A percentile compares a stretch with the other conserved stretches of the same genome.
Conservation (phyloP, 2,113 vertebrate genomes). For the Danionella cerebrum region DNA sequence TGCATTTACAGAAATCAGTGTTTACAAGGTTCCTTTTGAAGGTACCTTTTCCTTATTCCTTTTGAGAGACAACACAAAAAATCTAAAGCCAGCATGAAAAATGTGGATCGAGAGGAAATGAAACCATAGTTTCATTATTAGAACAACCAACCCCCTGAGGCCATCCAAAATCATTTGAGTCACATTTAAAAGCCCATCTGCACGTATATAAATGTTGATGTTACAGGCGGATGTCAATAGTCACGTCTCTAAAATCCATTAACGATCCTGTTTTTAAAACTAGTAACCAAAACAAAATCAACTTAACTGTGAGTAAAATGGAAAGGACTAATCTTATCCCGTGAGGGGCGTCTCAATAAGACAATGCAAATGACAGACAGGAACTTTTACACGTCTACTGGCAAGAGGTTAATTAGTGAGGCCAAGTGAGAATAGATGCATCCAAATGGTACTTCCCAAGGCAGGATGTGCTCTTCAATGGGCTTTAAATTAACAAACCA, state of each 20-base stretch:
- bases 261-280: slow-evolving; percentile 10
- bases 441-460: slow-evolving; percentile 30
- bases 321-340: slow-evolving; percentile 33
- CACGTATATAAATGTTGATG: not conserved
- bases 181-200: not conserved
- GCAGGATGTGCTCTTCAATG: slow-evolving; percentile 27
- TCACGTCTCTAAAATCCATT: slow-evolving; percentile 11
- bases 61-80: no score
- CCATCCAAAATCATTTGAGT: not conserved
- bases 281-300: not conserved
- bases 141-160: no score
- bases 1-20: no score
- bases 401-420: slow-evolving; percentile 37
- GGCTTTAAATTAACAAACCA: slow-evolving; percentile 38
- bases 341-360: slow-evolving; percentile 25
- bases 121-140: no score
- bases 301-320: slow-evolving; percentile 27
- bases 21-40: no score
- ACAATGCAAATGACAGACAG: slow-evolving; percentile 29
- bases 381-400: slow-evolving; percentile 27
- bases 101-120: no score
- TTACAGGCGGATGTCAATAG: slow-evolving; percentile 1
- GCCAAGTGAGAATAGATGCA: slow-evolving; percentile 20
- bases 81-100: no score
- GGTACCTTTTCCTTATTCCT: no score